Evolutionary conservation across 2,113 vertebrate genomes (phyloP), one percentile per base, ranked within the genome.

Genomic region (Martes martes): DNA sequence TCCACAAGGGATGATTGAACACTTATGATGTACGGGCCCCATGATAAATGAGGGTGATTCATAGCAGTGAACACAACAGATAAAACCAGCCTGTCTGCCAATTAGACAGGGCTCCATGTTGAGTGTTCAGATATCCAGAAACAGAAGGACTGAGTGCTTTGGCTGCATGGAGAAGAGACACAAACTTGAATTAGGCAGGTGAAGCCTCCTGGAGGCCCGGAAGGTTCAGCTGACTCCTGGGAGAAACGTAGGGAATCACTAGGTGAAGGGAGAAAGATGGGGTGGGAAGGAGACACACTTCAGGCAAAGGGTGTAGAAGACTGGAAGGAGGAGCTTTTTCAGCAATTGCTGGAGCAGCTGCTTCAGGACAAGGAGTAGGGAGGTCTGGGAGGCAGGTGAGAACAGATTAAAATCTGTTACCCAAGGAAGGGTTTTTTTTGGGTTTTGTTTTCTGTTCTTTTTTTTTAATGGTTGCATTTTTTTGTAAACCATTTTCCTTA

Each of bases 341-440:
- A 47, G 39, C 73, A 28, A 28, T 45, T 45, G 39, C 39, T 2
- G 21, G 39, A 74, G 42, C 73, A 76, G 42, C 7, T 16, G 36
- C 24, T 28, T 24, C 3, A 1, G 42, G 7, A 76, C 42, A 7
- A 3, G 21, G 21, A 23, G 6, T 33, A 28, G 36, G n/a, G 3
- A 3, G 14, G 36, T 81, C 84, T 26, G 39, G 33, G 8, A 57
- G 36, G 23, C 2, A 0, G 1, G 2, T 2, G 4, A 23, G 28
- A 65, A 65, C 63, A 65, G 13, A 31, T 65, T 65, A 63, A 63
- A 28, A 83, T 23, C 23, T 69, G 31, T 57, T 16, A 59, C 11
- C 19, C 80, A 63, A 6, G 21, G 6, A 61, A 52, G 2, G 3
- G 4, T 3, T 7, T n/a, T 26, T 0, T 28, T 36, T 36, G 39